Base-by-base conservation (phyloP, 2,113 vertebrate species). In the Paradoxurus hermaphroditus region DNA sequence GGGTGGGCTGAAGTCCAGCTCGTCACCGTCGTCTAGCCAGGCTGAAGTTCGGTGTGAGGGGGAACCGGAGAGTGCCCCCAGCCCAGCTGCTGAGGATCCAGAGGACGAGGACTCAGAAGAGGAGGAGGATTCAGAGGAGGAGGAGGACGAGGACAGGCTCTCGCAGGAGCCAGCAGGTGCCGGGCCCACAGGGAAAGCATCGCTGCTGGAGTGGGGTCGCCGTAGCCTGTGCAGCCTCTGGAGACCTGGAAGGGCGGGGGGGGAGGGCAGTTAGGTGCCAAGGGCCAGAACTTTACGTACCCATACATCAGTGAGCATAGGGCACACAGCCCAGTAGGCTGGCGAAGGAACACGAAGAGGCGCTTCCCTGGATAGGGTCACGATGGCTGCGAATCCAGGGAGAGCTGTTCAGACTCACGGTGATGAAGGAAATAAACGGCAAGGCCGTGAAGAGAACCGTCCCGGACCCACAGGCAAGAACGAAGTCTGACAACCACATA, bases 151-250 rank as follows among this genome's bases (percentile, higher is more conserved):
- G 0, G 98, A 98, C 78, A 98, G 95, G 67, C 97, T 98, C 90
- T 98, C 98, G 2, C 91, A 98, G 87, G 95, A 98, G 94, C 97
- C 98, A 15, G 95, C 97, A 34, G 97, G 90, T 97, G 96, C 94
- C 16, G 98, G 96, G 96, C 93, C 94, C 98, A 98, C 96, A 0
- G 99, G 98, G 63, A 99, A 98, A 51, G 99, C 98, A 9, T 99
- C 99, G 0, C 99, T 99, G 96, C 99, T 99, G 21, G 99, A 99
- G 83, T 98, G 98, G 1, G 99, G 99, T 7, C 99, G 97, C 10
- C 99, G 98, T 2, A 99, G 98, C 13, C 98, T 98, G 94, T 90
- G 98, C 36, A 98, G 95, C 81, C 97, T 93, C 91, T 98, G 98
- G 86, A 98, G 97, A 84, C 97, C 98, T 98, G 72, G 16, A 59